A percentile compares a stretch with the other conserved stretches of the same genome.
These are phyloP conservation scores for Stenchaetothrips biformis DNA, from an alignment of 2,888 invertebrate genomes.

Conservation along the genomic window DNA sequence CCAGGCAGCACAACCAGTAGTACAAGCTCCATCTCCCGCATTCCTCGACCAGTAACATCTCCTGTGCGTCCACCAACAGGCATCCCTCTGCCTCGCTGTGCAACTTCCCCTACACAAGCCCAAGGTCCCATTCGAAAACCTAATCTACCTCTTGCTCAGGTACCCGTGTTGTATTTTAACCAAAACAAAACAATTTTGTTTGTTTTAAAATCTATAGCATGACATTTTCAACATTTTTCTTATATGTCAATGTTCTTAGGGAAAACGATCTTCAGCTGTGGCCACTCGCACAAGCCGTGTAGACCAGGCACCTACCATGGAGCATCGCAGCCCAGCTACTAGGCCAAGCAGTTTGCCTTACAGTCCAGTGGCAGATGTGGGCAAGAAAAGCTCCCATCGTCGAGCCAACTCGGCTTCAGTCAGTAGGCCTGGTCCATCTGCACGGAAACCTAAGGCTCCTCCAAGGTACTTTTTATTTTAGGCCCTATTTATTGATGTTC, in stretches of 20 bases:
- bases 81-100: conserved; percentile 20
- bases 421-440: background rate
- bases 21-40: conserved; percentile 52
- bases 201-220: background rate
- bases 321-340: conserved; percentile 40
- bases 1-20: conserved; percentile 10
- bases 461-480: conserved; percentile 18
- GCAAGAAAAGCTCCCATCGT: conserved; percentile 10
- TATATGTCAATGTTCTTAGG: background rate
- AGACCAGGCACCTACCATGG: background rate
- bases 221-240: background rate
- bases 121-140: conserved; percentile 36
- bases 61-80: conserved; percentile 45
- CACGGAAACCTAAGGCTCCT: background rate
- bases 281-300: background rate
- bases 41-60: conserved; percentile 69
- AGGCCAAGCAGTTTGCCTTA: conserved; percentile 68
- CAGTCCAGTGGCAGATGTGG: conserved; percentile 43
- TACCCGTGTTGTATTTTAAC: conserved; percentile 29
- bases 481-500: background rate
- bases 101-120: conserved; percentile 29
- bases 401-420: conserved; percentile 21
- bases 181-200: conserved; percentile 27
- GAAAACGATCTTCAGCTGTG: background rate
- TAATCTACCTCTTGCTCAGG: conserved; percentile 41